Percentiles rank a stretch among this genome's conserved stretches.
Conservation (phyloP, 2,797 vertebrate species). For the Gila robusta region DNA sequence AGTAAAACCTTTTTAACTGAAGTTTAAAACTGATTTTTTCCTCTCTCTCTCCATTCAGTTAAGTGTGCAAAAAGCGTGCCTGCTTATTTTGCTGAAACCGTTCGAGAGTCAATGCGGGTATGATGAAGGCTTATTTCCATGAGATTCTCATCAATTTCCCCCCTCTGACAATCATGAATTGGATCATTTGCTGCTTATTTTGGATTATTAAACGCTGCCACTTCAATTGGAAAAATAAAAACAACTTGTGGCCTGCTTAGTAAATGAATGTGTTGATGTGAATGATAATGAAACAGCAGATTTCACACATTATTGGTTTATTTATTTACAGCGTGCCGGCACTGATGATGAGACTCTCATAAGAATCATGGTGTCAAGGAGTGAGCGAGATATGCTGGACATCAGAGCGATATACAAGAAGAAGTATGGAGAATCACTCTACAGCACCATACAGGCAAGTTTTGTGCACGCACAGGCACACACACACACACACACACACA, state of each 20-base stretch:
- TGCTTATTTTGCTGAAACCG: slow-evolving; percentile 87
- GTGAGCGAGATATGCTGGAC: slow-evolving; percentile 92
- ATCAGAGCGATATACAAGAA: slow-evolving; percentile 85
- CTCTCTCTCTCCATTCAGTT: slow-evolving; percentile 75
- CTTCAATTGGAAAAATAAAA: slow-evolving; percentile 4
- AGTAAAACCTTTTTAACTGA: background rate
- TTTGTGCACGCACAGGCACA: background rate
- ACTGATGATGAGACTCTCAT: slow-evolving; percentile 92
- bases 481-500: background rate
- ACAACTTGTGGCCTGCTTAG: background rate
- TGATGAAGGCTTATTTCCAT: slow-evolving; percentile 49
- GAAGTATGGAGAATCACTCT: slow-evolving; percentile 85
- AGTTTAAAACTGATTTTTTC: background rate
- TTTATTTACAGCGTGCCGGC: slow-evolving; percentile 82
- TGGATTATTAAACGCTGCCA: background rate
- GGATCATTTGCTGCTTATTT: slow-evolving; percentile 1
- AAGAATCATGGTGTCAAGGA: slow-evolving; percentile 92
- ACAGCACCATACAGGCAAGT: slow-evolving; percentile 89
- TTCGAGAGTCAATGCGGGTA: slow-evolving; percentile 92
- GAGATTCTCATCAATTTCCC: slow-evolving; percentile 6
- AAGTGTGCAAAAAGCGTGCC: slow-evolving; percentile 89
- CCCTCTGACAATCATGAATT: background rate
- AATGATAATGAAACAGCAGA: background rate
- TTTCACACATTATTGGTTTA: slow-evolving; percentile 2
- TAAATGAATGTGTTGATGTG: slow-evolving; percentile 4